These are phyloP conservation scores for Apostichopus leukothele DNA, from an alignment of 53 echinoderm and acorn worm species.

Conservation along the genomic window DNA sequence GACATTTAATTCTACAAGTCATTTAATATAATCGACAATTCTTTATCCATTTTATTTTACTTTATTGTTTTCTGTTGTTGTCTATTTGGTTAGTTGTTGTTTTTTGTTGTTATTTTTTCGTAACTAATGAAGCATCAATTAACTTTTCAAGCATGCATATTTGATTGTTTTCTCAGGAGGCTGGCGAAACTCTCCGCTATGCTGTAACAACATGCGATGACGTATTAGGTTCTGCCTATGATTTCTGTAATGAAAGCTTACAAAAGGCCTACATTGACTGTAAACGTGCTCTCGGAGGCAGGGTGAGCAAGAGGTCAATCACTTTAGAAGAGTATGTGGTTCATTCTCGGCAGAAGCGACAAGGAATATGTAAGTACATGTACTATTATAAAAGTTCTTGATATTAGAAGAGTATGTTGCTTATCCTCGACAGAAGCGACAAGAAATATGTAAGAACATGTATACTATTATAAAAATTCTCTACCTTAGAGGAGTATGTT, in stretches of 20 bases:
- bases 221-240: slow-evolving; percentile 61
- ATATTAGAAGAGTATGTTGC: background rate
- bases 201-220: slow-evolving; percentile 62
- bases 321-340: background rate
- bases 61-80: too few relatives aligned
- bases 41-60: too few relatives aligned
- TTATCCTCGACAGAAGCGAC: background rate
- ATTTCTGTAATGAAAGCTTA: slow-evolving; percentile 53
- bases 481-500: background rate
- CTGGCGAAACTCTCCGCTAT: slow-evolving; percentile 46
- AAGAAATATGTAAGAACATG: background rate
- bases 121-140: background rate
- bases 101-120: too few relatives aligned
- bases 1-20: too few relatives aligned
- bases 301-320: background rate
- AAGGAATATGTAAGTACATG: background rate
- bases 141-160: background rate
- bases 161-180: slow-evolving; percentile 48
- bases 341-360: background rate
- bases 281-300: slow-evolving; percentile 20
- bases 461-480: too few relatives aligned
- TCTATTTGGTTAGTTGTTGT: too few relatives aligned
- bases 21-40: too few relatives aligned
- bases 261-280: slow-evolving; percentile 62
- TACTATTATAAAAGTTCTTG: too few relatives aligned